Percentiles rank a stretch among this genome's conserved stretches.
Evolutionary conservation across 2,888 invertebrate species (phyloP).

Genomic region (Limnephilus rhombicus): DNA sequence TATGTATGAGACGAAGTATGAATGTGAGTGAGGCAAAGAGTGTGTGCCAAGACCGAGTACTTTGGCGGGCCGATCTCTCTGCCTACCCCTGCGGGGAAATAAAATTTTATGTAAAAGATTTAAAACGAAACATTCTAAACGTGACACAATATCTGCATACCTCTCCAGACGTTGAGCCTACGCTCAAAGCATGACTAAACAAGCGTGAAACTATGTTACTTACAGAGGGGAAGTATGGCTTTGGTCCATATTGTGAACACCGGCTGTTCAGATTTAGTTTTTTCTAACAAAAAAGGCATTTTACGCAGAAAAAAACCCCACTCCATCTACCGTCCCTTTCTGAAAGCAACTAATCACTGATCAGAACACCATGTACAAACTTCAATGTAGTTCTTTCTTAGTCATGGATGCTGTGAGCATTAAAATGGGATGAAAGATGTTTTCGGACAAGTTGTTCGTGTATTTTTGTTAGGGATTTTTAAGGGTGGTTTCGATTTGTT

Average conservation of each 20-base stretch:
- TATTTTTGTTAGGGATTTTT: conserved; percentile 7
- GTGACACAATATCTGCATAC: neutral
- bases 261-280: conserved; percentile 56
- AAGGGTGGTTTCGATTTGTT: conserved; percentile 21
- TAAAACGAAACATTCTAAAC: neutral
- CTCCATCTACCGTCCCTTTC: conserved; percentile 20
- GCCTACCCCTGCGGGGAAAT: too few relatives aligned
- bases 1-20: too few relatives aligned
- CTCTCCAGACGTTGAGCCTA: neutral
- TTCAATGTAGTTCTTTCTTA: neutral
- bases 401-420: too few relatives aligned
- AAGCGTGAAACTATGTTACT: conserved; percentile 25
- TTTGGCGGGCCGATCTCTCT: too few relatives aligned
- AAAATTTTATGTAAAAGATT: neutral
- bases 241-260: conserved; percentile 40
- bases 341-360: neutral
- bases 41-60: too few relatives aligned
- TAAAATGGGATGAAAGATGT: conserved; percentile 19
- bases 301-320: conserved; percentile 47
- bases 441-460: conserved; percentile 43
- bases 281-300: conserved; percentile 53
- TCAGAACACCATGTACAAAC: neutral
- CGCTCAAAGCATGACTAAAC: neutral
- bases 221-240: conserved; percentile 5
- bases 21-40: too few relatives aligned